phyloP scores from a whole-genome alignment of 2,797 vertebrate genomes.

The Sciurus carolinensis region DNA sequence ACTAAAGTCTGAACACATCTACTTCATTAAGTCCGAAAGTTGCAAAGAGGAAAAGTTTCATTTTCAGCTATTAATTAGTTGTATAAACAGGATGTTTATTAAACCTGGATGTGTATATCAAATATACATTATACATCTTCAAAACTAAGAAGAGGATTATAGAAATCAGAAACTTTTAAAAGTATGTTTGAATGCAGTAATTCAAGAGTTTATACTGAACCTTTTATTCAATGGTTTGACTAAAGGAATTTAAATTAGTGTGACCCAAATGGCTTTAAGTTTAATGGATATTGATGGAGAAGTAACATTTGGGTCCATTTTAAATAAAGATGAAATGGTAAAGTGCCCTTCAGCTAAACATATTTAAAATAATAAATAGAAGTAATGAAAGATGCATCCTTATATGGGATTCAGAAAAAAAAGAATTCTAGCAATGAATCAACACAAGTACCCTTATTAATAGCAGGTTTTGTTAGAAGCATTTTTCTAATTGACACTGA shows the following conservation, averaged over 20 bases:
- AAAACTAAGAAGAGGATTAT: slow-evolving; percentile 75
- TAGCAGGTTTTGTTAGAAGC: slow-evolving; percentile 71
- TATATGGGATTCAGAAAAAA: not conserved
- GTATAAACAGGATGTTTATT: slow-evolving; percentile 77
- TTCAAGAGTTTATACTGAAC: slow-evolving; percentile 68
- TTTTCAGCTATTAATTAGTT: slow-evolving; percentile 71
- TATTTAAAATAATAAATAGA: slow-evolving; percentile 85
- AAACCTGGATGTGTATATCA: slow-evolving; percentile 69
- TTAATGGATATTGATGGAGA: slow-evolving; percentile 74
- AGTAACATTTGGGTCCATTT: slow-evolving; percentile 75
- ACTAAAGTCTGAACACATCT: slow-evolving; percentile 16
- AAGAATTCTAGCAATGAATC: slow-evolving; percentile 63
- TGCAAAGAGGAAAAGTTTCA: slow-evolving; percentile 48
- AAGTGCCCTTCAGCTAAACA: slow-evolving; percentile 81
- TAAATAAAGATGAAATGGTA: slow-evolving; percentile 75
- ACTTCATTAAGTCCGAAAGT: slow-evolving; percentile 4
- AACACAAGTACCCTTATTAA: slow-evolving; percentile 80
- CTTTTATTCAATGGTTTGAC: slow-evolving; percentile 79
- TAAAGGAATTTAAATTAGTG: slow-evolving; percentile 76
- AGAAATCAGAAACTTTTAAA: slow-evolving; percentile 78
- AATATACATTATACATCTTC: slow-evolving; percentile 61
- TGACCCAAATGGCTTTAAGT: slow-evolving; percentile 72
- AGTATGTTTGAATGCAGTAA: slow-evolving; percentile 76
- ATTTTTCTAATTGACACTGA: slow-evolving; percentile 86
- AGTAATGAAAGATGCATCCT: slow-evolving; percentile 80